Evolutionary conservation across 1,140 invertebrate genomes (phyloP), one percentile per base, ranked within the genome.

Genomic region (Rhyzopertha dominica): DNA sequence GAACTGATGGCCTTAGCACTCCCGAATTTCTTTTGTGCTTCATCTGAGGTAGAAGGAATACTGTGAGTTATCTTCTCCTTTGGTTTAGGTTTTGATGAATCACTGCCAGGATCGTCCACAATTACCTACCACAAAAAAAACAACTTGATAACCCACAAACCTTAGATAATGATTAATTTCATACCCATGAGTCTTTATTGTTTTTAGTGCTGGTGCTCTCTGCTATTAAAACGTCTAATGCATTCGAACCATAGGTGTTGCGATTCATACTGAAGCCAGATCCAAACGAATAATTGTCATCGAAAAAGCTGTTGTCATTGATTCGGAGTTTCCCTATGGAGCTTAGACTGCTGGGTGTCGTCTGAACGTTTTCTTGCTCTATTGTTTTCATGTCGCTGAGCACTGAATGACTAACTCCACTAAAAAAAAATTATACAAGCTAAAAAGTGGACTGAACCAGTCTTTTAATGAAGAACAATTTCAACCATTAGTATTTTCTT

Each of bases 1-100:
- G 95, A 98, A 43, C 93, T 97, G 56, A 99, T 99, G 2, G 92
- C 85, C 73, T 98, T 99, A 4, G 95, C 94, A 60, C 85, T 84
- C 16, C 90, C 93, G 69, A 97, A 98, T 72, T 97, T 97, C 63
- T 91, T 90, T 61, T 92, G 89, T 8, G 91, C 92, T 47, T 84
- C 81, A 47, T 80, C 79, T 13, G 39, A 23, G 12, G 4, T 36
- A 19, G 24, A 5, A 36, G 25, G 25, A 8, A n/a, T 8, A n/a
- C n/a, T 26, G 25, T 8, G n/a, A n/a, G n/a, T 26, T 39, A 14
- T 39, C 17, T 39, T 39, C 4, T 16, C 14, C 14, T 12, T 26
- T 14, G 5, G 20, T 16, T 42, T 25, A 29, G 17, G 17, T 42
- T 5, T 14, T 25, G 23, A 3, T n/a, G 25, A 24, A 4, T 4